Conservation (phyloP, 1,140 invertebrate species). For the Schlechtendalia chinensis region DNA sequence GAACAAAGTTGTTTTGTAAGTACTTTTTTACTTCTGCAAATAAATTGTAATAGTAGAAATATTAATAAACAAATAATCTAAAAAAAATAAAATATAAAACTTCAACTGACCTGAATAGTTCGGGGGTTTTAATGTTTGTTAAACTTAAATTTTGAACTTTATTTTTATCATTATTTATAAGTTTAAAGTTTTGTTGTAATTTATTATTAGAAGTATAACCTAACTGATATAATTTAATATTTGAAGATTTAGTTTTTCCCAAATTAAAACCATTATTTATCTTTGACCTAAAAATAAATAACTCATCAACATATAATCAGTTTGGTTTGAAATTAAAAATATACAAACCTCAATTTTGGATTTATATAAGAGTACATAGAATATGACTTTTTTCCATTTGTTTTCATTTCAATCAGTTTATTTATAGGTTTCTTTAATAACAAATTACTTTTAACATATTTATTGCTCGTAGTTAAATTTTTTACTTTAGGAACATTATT, state of each 20-base stretch:
- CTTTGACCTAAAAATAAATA: conserved; percentile 22
- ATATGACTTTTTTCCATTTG: conserved; percentile 24
- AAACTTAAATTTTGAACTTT: conserved; percentile 28
- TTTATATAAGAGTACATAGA: conserved; percentile 33
- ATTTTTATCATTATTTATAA: conserved; percentile 9
- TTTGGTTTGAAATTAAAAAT: neutral
- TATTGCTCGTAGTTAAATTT: neutral
- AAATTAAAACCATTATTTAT: neutral
- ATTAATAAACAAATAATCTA: neutral
- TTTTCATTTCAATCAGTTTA: conserved; percentile 20
- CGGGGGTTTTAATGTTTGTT: conserved; percentile 15
- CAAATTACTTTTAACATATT: conserved; percentile 11
- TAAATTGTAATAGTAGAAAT: neutral
- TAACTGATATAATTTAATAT: neutral
- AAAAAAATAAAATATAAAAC: neutral
- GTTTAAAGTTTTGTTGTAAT: conserved; percentile 14
- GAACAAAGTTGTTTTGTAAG: conserved; percentile 33
- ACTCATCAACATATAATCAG: neutral
- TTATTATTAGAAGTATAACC: neutral
- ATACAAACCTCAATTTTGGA: conserved; percentile 16
- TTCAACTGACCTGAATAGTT: neutral
- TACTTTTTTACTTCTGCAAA: conserved; percentile 37
- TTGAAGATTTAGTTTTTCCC: neutral
- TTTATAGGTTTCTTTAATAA: neutral
- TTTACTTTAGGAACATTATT: neutral